Conservation (phyloP, 1,140 invertebrate species). For the Scaptomyza graminum region DNA sequence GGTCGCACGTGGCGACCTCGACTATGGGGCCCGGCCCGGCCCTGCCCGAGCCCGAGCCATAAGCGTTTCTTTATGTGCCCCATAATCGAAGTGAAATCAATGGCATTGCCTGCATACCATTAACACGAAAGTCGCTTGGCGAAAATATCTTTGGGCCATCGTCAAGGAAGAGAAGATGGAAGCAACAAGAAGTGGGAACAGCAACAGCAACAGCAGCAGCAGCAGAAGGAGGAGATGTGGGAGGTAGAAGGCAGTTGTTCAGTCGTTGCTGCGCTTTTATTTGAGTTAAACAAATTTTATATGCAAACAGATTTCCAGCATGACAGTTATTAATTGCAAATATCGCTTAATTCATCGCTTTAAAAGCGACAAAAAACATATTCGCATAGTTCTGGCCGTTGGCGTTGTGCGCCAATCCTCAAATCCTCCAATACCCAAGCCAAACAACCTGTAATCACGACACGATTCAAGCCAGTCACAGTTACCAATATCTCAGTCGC, state of each 20-base stretch:
- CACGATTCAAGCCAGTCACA: constrained; percentile 55
- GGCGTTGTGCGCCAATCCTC: constrained; percentile 42
- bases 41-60: constrained; percentile 44
- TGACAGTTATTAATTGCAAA: constrained; percentile 83
- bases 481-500: constrained; percentile 29
- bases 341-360: constrained; percentile 83
- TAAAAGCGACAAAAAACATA: constrained; percentile 69
- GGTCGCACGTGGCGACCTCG: constrained; percentile 63
- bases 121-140: constrained; percentile 76
- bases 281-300: constrained; percentile 81
- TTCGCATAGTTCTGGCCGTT: constrained; percentile 60
- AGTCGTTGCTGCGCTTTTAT: constrained; percentile 54
- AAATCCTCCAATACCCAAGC: no score
- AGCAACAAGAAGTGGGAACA: neutral
- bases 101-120: constrained; percentile 81
- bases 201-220: neutral
- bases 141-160: constrained; percentile 68
- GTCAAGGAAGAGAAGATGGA: constrained; percentile 31
- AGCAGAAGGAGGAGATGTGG: neutral
- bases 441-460: constrained; percentile 81
- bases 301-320: constrained; percentile 79
- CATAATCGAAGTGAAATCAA: constrained; percentile 81
- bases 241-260: neutral
- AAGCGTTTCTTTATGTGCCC: constrained; percentile 76
- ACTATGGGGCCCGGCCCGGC: constrained; percentile 3